Conservation (phyloP, 2,888 invertebrate genomes). For the Idaea aversata region DNA sequence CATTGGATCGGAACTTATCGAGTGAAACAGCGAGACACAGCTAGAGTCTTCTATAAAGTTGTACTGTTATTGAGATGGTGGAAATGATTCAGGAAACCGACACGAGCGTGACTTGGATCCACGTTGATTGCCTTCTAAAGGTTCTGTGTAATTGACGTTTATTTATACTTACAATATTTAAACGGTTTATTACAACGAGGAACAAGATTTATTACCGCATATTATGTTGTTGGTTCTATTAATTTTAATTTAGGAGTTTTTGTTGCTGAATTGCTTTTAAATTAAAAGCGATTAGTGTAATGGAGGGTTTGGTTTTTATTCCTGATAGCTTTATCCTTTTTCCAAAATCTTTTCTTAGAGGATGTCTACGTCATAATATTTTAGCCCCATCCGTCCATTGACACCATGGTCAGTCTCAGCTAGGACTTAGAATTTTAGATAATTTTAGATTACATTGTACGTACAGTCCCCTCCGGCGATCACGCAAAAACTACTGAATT, state of each 20-base stretch:
- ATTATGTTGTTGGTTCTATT: not conserved
- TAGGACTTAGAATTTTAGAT: no score
- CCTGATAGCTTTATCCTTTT: no score
- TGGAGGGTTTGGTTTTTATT: no score
- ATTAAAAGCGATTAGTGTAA: not conserved
- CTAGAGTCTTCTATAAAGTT: not conserved
- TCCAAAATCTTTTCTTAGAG: no score
- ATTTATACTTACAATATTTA: conserved; percentile 11
- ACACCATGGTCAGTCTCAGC: no score
- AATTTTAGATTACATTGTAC: no score
- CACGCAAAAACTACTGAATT: no score
- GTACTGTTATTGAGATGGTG: conserved; percentile 30
- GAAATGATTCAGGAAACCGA: conserved; percentile 30
- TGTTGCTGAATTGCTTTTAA: not conserved
- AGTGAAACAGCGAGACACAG: not conserved
- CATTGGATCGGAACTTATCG: not conserved
- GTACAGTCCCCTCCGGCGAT: no score
- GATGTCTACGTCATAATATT: no score
- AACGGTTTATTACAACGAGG: conserved; percentile 8
- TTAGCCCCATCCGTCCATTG: no score
- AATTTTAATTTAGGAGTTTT: not conserved
- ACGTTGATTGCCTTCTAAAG: conserved; percentile 18
- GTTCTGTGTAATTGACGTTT: conserved; percentile 13
- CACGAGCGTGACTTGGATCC: conserved; percentile 25
- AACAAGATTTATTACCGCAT: conserved; percentile 1